Conservation (phyloP, 92 coral and sea anemone genomes). For the Chrysogorgia sp. region DNA sequence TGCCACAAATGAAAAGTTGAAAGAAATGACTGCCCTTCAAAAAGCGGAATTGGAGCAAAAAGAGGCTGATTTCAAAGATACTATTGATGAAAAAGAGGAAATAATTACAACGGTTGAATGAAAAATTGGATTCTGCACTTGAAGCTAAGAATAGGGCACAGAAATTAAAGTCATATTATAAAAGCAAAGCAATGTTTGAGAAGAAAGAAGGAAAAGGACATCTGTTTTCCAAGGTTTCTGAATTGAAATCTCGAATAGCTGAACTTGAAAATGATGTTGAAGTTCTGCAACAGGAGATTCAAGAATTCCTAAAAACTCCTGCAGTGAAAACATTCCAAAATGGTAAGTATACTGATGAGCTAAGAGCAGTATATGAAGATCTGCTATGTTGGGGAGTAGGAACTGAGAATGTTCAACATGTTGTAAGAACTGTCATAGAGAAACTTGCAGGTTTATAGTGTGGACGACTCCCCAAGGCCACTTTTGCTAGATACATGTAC, state of each 20-base stretch:
- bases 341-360: conserved; percentile 58
- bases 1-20: no score
- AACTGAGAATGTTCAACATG: conserved; percentile 48
- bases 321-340: conserved; percentile 53
- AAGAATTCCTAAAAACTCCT: no score
- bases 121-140: conserved; percentile 3
- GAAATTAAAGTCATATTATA: conserved; percentile 6
- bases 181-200: neutral
- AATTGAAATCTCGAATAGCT: no score
- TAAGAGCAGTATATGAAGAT: conserved; percentile 47
- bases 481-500: conserved; percentile 40
- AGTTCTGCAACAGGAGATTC: no score
- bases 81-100: conserved; percentile 4
- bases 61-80: conserved; percentile 7
- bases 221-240: neutral
- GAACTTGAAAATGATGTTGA: no score
- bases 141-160: conserved; percentile 3
- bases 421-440: conserved; percentile 45
- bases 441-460: conserved; percentile 47
- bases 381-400: conserved; percentile 54
- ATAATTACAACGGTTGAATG: neutral
- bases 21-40: no score
- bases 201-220: neutral
- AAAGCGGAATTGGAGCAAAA: conserved; percentile 14
- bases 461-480: conserved; percentile 55